Conservation (phyloP, 2,888 invertebrate species). For the Oxystoma pomonae region DNA sequence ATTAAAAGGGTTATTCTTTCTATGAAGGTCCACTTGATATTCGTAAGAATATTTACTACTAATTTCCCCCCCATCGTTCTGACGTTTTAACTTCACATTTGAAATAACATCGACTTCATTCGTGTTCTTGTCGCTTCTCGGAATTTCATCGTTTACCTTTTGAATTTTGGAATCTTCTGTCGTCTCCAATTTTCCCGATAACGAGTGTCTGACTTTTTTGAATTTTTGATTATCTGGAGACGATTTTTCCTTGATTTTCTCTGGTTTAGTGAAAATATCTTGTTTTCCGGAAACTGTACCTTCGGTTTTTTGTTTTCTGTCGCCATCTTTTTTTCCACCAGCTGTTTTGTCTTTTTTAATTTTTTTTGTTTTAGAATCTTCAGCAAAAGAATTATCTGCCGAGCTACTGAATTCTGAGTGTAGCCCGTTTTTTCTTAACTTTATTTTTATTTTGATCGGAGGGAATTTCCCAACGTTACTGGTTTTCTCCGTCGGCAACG, state of each 20-base stretch:
- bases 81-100: no score
- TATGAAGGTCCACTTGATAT: conserved; percentile 39
- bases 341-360: background rate
- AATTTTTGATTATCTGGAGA: conserved; percentile 10
- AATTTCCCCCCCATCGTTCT: no score
- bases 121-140: no score
- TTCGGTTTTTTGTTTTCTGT: background rate
- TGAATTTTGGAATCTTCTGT: no score
- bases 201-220: no score
- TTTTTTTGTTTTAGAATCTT: background rate
- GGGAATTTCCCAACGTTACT: background rate
- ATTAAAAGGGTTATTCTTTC: conserved; percentile 62
- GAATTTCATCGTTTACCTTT: no score
- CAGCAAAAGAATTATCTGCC: background rate
- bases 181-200: no score
- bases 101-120: no score
- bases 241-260: conserved; percentile 16
- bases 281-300: background rate
- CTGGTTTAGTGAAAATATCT: conserved; percentile 8
- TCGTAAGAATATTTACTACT: conserved; percentile 36
- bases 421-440: background rate
- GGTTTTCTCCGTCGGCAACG: conserved; percentile 34
- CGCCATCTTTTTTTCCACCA: no score
- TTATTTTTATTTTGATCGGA: conserved; percentile 5
- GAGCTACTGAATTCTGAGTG: background rate